These are phyloP conservation scores for Aramus guarauna DNA, from an alignment of 2,113 vertebrate species.

Conservation along the genomic window DNA sequence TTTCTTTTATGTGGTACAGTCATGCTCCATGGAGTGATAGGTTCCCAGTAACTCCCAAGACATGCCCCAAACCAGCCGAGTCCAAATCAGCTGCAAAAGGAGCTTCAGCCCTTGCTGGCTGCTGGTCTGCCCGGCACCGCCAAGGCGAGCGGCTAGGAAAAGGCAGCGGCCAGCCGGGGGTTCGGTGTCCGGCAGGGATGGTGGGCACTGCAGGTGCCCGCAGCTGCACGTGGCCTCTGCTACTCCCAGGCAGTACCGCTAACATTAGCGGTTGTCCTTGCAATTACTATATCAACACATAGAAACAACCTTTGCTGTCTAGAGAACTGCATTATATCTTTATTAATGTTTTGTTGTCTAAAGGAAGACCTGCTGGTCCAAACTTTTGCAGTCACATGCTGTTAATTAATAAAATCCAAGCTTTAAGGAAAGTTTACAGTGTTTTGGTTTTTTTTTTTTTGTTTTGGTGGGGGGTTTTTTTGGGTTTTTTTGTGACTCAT, in stretches of 20 bases:
- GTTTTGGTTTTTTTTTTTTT: too few relatives aligned
- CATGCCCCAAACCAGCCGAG: background rate
- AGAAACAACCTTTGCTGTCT: background rate
- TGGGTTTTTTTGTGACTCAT: background rate
- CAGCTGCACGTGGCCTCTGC: background rate
- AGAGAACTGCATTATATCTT: background rate
- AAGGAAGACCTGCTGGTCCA: background rate
- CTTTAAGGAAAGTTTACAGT: background rate
- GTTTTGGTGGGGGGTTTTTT: too few relatives aligned
- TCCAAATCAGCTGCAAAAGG: background rate
- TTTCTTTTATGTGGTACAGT: background rate
- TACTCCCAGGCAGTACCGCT: background rate
- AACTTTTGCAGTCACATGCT: background rate
- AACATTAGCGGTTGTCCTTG: background rate
- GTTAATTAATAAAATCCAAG: background rate
- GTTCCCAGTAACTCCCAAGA: background rate
- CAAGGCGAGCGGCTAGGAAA: fast-evolving
- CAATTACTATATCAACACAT: background rate
- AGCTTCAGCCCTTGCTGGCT: background rate
- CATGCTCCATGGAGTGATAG: background rate
- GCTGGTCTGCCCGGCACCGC: background rate
- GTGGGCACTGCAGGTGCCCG: background rate
- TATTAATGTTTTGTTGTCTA: background rate
- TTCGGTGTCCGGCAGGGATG: background rate
- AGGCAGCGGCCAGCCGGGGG: fast-evolving